Evolutionary conservation across 2,113 vertebrate species (phyloP).

Genomic region (Myotis yumanensis): DNA sequence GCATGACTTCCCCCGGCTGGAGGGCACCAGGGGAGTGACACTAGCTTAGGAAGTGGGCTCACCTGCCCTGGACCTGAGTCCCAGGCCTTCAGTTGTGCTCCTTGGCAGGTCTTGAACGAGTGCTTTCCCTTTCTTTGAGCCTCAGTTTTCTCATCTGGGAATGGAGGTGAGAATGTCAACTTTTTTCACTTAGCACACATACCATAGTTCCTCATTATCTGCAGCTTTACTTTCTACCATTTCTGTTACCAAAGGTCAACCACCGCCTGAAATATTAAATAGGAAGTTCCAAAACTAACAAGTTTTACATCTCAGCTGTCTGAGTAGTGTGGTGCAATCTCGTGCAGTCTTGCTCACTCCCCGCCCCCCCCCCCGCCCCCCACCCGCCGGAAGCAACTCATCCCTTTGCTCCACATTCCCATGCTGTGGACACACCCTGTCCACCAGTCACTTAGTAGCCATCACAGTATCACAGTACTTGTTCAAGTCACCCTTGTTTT

Average conservation of each 20-base stretch:
- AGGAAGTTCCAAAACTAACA: background rate
- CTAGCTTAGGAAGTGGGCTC: background rate
- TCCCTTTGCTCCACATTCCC: background rate
- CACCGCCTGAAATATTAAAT: background rate
- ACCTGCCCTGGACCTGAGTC: background rate
- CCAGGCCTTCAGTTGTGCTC: background rate
- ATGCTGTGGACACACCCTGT: background rate
- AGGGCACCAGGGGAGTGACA: background rate
- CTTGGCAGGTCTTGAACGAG: background rate
- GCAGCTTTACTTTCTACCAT: background rate
- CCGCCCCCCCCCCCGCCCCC: rapidly evolving
- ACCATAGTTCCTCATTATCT: no score
- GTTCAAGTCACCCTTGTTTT: background rate
- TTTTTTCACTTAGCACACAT: background rate
- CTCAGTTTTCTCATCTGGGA: background rate
- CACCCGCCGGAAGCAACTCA: background rate
- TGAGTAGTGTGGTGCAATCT: background rate
- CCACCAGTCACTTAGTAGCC: background rate
- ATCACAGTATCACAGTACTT: background rate
- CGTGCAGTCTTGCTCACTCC: rapidly evolving
- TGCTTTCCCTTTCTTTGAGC: background rate
- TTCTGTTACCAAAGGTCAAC: background rate
- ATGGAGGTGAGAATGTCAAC: no score
- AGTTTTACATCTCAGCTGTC: background rate
- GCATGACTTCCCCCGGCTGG: background rate